phyloP scores from a whole-genome alignment of 2,888 invertebrate genomes.

The Hofmannophila pseudospretella region DNA sequence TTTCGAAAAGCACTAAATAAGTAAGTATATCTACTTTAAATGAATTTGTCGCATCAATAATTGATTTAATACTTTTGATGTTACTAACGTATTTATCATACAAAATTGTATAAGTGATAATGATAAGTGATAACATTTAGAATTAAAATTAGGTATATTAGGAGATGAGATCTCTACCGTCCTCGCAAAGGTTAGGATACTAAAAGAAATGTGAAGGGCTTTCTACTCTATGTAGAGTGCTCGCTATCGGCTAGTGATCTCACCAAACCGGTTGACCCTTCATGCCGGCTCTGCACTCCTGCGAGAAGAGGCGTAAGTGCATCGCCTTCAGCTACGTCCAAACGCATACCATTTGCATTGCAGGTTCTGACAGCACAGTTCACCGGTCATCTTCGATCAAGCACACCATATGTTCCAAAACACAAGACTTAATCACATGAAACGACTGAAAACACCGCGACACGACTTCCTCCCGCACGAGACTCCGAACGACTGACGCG shows the following conservation, averaged over 20 bases:
- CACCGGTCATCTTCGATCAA: conserved; percentile 63
- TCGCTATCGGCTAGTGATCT: conserved; percentile 51
- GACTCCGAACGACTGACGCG: conserved; percentile 47
- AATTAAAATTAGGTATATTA: too few relatives aligned
- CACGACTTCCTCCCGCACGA: conserved; percentile 36
- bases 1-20: too few relatives aligned
- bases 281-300: conserved; percentile 55
- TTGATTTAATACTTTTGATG: too few relatives aligned
- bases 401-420: conserved; percentile 57
- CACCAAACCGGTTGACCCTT: conserved; percentile 77
- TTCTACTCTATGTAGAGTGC: conserved; percentile 39
- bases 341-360: conserved; percentile 57
- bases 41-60: too few relatives aligned
- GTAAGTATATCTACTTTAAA: too few relatives aligned
- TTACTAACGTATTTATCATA: too few relatives aligned
- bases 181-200: too few relatives aligned
- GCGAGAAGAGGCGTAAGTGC: conserved; percentile 55
- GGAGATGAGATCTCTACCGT: too few relatives aligned
- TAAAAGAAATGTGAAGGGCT: conserved; percentile 25
- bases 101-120: too few relatives aligned
- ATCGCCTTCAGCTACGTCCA: conserved; percentile 57
- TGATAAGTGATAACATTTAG: too few relatives aligned
- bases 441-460: conserved; percentile 15
- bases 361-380: conserved; percentile 41
- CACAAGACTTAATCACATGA: conserved; percentile 15